A percentile compares a stretch with the other conserved stretches of the same genome.
phyloP scores from a whole-genome alignment of 2,113 vertebrate genomes.

The Rhodinocichla rosea region DNA sequence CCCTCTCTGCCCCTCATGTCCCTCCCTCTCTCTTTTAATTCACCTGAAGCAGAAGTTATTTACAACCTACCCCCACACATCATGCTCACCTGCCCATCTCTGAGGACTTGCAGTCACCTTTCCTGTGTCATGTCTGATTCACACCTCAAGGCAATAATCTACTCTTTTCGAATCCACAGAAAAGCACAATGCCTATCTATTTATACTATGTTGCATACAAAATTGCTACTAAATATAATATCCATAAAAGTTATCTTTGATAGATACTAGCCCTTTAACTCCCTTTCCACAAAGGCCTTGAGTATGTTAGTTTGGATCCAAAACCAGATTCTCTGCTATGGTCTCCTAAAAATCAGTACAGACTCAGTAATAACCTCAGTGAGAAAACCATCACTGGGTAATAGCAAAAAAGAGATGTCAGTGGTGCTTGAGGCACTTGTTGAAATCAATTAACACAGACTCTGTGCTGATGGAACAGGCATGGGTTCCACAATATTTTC shows the following conservation, averaged over 20 bases:
- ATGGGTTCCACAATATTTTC: not conserved
- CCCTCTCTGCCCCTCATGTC: not conserved
- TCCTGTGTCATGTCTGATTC: not conserved
- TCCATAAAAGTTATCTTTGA: not conserved
- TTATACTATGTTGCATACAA: not conserved
- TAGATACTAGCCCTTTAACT: not conserved
- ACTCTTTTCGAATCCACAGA: not conserved
- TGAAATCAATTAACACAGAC: not conserved
- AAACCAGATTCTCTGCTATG: not conserved
- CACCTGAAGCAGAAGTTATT: not conserved
- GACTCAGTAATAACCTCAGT: not conserved
- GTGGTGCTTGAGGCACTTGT: slow-evolving; percentile 3
- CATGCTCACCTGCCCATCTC: not conserved
- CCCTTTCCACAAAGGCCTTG: not conserved
- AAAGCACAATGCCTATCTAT: not conserved
- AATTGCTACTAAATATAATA: not conserved
- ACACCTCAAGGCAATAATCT: not conserved
- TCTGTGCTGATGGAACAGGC: not conserved
- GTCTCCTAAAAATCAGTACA: slow-evolving; percentile 8
- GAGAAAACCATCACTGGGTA: slow-evolving; percentile 21
- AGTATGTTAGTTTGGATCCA: not conserved
- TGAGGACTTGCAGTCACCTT: not conserved
- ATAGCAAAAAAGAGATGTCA: not conserved
- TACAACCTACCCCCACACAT: not conserved
- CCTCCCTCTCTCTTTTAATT: not conserved